Evolutionary conservation across 2,113 vertebrate species (phyloP), one percentile per base, ranked within the genome.

Genomic region (Sphaerodactylus townsendi): DNA sequence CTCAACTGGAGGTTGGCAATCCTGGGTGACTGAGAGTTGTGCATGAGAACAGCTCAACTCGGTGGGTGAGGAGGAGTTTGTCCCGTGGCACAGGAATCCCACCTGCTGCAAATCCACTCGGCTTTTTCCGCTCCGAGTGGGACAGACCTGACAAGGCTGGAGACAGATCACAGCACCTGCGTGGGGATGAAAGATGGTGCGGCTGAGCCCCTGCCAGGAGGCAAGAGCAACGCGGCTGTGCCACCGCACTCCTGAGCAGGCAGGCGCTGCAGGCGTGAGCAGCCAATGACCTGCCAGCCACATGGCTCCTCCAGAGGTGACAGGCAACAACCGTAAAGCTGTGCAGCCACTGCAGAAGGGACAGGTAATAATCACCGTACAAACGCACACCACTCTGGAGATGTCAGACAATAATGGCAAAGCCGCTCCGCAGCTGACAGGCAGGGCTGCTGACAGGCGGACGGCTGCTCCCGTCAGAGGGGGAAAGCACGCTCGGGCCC

Each of bases 221-320:
- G 75, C 75, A n/a, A 64, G 30, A 70, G 23, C 44, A 10, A 37
- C 13, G 77, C 77, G 87, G 74, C 33, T 30, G 7, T 62, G 48
- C 33, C 0, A 1, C 30, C 46, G 72, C 23, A 74, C 79, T 81
- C 8, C 39, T 44, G 56, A n/a, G 1, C 83, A 37, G 19, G 65
- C 37, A 79, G 41, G 56, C 68, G 70, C 73, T 83, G 21, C 0
- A 62, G 64, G 82, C 88, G 76, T 14, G 83, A 37, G 0, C 83
- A 84, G 83, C 75, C 75, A 71, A 46, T 71, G 68, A 48, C 77
- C 70, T 79, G 81, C 82, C 39, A 88, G 79, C 75, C 35, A 7
- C 62, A 78, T 75, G 73, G 73, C 81, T 84, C n/a, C 83, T 90
- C 44, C 75, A 56, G 79, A 73, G 82, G 83, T 91, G 77, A 0